These are phyloP conservation scores for Argentina silus DNA, from an alignment of 2,797 vertebrate genomes.

Conservation along the genomic window DNA sequence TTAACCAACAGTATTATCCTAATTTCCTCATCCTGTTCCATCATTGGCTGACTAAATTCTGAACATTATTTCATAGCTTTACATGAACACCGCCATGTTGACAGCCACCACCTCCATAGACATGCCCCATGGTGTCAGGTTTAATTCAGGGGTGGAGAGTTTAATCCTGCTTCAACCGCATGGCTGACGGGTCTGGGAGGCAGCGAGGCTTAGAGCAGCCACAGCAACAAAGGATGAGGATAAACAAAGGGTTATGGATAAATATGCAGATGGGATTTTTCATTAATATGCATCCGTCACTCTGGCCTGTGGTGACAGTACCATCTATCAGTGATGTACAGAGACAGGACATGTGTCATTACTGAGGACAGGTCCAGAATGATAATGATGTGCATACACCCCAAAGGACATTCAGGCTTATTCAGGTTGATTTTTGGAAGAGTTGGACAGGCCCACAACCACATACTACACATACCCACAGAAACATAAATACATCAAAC, in stretches of 20 bases:
- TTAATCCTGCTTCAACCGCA: not conserved
- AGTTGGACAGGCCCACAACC: not conserved
- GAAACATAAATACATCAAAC: not conserved
- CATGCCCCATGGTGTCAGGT: not conserved
- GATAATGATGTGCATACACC: not conserved
- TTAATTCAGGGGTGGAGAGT: not conserved
- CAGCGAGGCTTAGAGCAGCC: not conserved
- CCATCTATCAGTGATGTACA: not conserved
- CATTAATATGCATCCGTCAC: not conserved
- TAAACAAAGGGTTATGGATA: not conserved
- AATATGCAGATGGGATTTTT: slow-evolving; percentile 2
- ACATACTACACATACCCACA: not conserved
- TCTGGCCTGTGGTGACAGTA: not conserved
- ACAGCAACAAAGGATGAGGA: not conserved
- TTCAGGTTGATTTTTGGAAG: not conserved
- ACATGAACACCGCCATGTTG: not conserved
- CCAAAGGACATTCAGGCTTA: not conserved
- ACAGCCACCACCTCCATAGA: not conserved
- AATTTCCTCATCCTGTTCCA: not conserved
- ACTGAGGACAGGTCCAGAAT: not conserved
- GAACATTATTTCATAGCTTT: not conserved
- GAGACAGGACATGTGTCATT: not conserved
- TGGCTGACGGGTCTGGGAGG: not conserved
- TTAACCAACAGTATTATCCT: not conserved
- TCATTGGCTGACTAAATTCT: not conserved